phyloP scores from a whole-genome alignment of 2,888 invertebrate species.

The Heteropelma amictum region DNA sequence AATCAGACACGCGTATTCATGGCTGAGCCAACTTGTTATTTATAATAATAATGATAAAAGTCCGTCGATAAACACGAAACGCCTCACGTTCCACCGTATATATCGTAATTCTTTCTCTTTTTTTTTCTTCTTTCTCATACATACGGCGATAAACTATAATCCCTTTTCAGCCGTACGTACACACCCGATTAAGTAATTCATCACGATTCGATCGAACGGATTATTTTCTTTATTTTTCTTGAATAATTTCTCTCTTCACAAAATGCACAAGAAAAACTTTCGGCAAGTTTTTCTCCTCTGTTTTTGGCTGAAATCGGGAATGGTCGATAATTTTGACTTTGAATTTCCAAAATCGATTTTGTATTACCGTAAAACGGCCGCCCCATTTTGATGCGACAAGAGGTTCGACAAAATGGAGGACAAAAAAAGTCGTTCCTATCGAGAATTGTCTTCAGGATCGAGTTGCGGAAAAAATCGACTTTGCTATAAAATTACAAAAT shows the following conservation, averaged over 20 bases:
- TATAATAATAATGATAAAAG: slow-evolving; percentile 50
- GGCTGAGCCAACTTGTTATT: slow-evolving; percentile 53
- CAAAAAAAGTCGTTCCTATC: too few relatives aligned
- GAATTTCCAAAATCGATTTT: too few relatives aligned
- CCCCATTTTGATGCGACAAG: too few relatives aligned
- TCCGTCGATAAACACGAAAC: slow-evolving; percentile 47
- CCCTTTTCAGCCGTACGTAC: slow-evolving; percentile 31
- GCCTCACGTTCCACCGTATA: slow-evolving; percentile 38
- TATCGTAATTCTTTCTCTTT: slow-evolving; percentile 31
- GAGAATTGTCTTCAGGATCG: too few relatives aligned
- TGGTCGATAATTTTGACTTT: too few relatives aligned
- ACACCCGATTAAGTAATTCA: slow-evolving; percentile 47
- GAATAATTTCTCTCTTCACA: slow-evolving; percentile 11
- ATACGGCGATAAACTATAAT: slow-evolving; percentile 44
- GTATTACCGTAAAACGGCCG: too few relatives aligned
- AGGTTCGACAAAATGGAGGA: too few relatives aligned
- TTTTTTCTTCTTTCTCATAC: slow-evolving; percentile 16
- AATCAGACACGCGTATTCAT: slow-evolving; percentile 53
- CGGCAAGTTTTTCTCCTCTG: slow-evolving; percentile 33
- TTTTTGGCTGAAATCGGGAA: too few relatives aligned
- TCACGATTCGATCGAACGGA: slow-evolving; percentile 18
- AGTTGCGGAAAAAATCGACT: too few relatives aligned
- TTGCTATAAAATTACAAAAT: slow-evolving; percentile 3
- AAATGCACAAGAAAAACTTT: slow-evolving; percentile 26
- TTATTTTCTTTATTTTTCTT: slow-evolving; percentile 1